Percentiles rank a stretch among this genome's conserved stretches.
Conservation (phyloP, 2,797 vertebrate species). For the Bovichtus diacanthus region DNA sequence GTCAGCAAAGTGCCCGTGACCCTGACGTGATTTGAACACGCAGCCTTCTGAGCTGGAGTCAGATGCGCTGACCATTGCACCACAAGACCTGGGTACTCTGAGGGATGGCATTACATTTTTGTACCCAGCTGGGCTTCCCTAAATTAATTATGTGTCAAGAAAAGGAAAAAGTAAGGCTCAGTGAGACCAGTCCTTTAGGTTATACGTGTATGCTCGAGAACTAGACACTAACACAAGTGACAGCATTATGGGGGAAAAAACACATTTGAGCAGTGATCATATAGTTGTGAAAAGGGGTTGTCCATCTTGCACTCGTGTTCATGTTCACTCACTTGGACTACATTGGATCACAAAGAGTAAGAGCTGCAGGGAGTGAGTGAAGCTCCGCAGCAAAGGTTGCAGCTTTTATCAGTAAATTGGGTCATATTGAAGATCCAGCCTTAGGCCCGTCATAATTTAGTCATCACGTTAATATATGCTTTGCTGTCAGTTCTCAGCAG, state of each 20-base stretch:
- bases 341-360: constrained; percentile 36
- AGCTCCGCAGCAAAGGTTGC: constrained; percentile 43
- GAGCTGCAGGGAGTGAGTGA: constrained; percentile 43
- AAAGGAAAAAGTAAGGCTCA: not conserved
- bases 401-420: constrained; percentile 60
- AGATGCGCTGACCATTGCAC: constrained; percentile 3
- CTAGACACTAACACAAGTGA: not conserved
- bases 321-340: constrained; percentile 40
- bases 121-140: not conserved
- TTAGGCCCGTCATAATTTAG: constrained; percentile 36
- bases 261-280: not conserved
- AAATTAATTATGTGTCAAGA: not conserved
- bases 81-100: not conserved
- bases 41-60: constrained; percentile 32
- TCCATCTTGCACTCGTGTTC: not conserved
- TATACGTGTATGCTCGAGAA: not conserved
- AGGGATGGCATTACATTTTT: not conserved
- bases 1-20: not conserved
- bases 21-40: constrained; percentile 5
- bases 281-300: not conserved
- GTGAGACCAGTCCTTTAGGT: not conserved
- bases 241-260: too few species aligned
- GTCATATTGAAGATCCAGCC: constrained; percentile 55
- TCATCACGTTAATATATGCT: constrained; percentile 14
- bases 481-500: not conserved